Evolutionary conservation across 92 coral and sea anemone genomes (phyloP).

Genomic region (Phymanthus crucifer): DNA sequence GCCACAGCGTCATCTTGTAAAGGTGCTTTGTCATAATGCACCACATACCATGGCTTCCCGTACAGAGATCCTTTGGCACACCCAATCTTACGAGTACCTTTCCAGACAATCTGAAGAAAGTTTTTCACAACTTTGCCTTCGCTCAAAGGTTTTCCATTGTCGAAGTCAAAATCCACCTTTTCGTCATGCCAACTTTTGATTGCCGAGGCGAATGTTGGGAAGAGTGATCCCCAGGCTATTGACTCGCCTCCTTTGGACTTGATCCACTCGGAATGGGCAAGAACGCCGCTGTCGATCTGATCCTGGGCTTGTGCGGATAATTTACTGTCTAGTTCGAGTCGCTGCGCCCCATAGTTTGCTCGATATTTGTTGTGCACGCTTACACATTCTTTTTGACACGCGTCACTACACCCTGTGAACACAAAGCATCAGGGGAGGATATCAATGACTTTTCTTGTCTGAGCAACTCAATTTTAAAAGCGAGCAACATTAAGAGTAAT

Average conservation of each 20-base stretch:
- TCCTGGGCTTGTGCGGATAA: slow-evolving; percentile 77
- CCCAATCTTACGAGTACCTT: slow-evolving; percentile 55
- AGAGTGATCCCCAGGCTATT: slow-evolving; percentile 79
- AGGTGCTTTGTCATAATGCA: slow-evolving; percentile 59
- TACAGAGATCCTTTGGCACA: slow-evolving; percentile 62
- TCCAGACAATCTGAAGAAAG: slow-evolving; percentile 57
- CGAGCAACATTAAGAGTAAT: too few species aligned
- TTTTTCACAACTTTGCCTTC: slow-evolving; percentile 56
- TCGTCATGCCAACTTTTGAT: slow-evolving; percentile 88
- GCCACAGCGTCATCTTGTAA: slow-evolving; percentile 12
- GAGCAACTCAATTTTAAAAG: too few species aligned
- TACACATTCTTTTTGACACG: slow-evolving; percentile 75
- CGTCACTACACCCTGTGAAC: slow-evolving; percentile 54
- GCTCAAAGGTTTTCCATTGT: slow-evolving; percentile 45
- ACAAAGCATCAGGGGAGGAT: not conserved
- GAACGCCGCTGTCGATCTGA: slow-evolving; percentile 49
- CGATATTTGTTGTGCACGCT: slow-evolving; percentile 74
- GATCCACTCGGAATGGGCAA: slow-evolving; percentile 43
- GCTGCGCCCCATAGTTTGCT: slow-evolving; percentile 59
- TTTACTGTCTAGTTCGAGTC: slow-evolving; percentile 51
- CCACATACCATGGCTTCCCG: slow-evolving; percentile 71
- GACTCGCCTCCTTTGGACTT: slow-evolving; percentile 79
- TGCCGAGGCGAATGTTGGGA: slow-evolving; percentile 72
- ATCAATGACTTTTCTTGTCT: not conserved
- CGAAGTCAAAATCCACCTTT: slow-evolving; percentile 60